Evolutionary conservation across 2,888 invertebrate species (phyloP).

Genomic region (Leuctra nigra): DNA sequence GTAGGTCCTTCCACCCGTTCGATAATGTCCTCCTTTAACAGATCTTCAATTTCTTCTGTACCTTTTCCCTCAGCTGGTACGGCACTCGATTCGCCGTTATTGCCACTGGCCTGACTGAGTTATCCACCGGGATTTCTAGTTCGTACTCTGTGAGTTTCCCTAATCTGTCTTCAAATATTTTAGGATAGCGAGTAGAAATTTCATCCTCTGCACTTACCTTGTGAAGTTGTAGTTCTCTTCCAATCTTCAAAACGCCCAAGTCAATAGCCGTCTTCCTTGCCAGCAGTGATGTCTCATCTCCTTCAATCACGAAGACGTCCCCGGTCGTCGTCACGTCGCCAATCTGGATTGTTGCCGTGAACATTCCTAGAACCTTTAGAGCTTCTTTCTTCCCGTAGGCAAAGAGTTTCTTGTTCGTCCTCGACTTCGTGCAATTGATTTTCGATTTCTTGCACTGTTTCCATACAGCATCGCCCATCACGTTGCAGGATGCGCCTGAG

Average conservation of each 20-base stretch:
- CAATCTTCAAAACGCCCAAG: slow-evolving; percentile 15
- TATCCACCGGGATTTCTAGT: background rate
- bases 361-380: slow-evolving; percentile 12
- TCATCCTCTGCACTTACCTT: too few relatives aligned
- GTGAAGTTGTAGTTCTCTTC: background rate
- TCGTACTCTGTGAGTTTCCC: background rate
- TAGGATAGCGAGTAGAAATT: too few relatives aligned
- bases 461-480: slow-evolving; percentile 15
- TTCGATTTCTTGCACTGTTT: slow-evolving; percentile 12
- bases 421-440: background rate
- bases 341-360: background rate
- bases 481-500: too few relatives aligned
- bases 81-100: background rate
- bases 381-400: slow-evolving; percentile 10
- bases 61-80: slow-evolving; percentile 28
- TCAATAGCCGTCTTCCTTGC: slow-evolving; percentile 16
- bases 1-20: slow-evolving; percentile 21
- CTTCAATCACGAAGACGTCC: slow-evolving; percentile 11
- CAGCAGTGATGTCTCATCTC: slow-evolving; percentile 1
- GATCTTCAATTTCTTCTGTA: slow-evolving; percentile 28
- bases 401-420: background rate
- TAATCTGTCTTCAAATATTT: too few relatives aligned
- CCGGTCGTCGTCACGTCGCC: background rate
- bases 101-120: background rate
- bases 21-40: slow-evolving; percentile 21